These are phyloP conservation scores for Drosophila pandora DNA, from an alignment of 1,140 invertebrate genomes.

Conservation along the genomic window DNA sequence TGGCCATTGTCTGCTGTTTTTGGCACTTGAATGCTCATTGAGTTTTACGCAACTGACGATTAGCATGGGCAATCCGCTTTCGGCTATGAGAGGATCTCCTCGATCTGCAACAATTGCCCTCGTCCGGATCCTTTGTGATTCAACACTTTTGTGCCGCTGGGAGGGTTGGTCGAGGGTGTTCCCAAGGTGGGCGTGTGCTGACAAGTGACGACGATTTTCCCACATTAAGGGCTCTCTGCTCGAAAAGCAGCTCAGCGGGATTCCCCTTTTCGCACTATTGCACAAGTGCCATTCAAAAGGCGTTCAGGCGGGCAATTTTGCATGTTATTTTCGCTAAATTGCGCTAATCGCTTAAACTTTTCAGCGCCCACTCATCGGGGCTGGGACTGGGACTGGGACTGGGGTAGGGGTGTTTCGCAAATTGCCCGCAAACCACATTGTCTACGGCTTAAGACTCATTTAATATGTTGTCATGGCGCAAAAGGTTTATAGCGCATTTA, in stretches of 20 bases:
- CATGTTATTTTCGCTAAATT: slow-evolving; percentile 82
- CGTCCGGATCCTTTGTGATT: slow-evolving; percentile 30
- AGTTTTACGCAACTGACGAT: slow-evolving; percentile 73
- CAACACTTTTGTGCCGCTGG: slow-evolving; percentile 41
- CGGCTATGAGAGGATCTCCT: slow-evolving; percentile 50
- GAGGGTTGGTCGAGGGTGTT: slow-evolving; percentile 49
- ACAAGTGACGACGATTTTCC: slow-evolving; percentile 73
- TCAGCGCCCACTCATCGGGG: slow-evolving; percentile 26
- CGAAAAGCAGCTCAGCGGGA: slow-evolving; percentile 46
- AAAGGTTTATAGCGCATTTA: slow-evolving; percentile 55
- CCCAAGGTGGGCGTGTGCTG: slow-evolving; percentile 66
- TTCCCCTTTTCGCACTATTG: slow-evolving; percentile 37
- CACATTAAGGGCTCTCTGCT: slow-evolving; percentile 57
- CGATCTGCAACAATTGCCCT: slow-evolving; percentile 58
- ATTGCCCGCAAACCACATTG: slow-evolving; percentile 43
- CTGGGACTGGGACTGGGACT: neutral
- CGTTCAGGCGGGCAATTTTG: slow-evolving; percentile 71
- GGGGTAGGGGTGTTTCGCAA: slow-evolving; percentile 4
- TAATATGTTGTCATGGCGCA: slow-evolving; percentile 63
- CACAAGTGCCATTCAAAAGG: slow-evolving; percentile 71
- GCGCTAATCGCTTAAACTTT: slow-evolving; percentile 80
- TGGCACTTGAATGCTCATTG: slow-evolving; percentile 68
- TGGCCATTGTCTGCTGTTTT: slow-evolving; percentile 26
- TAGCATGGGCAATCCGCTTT: slow-evolving; percentile 70
- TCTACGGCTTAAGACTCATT: slow-evolving; percentile 48